These are phyloP conservation scores for Hirtodrosophila duncani DNA, from an alignment of 2,888 invertebrate genomes.

Conservation along the genomic window DNA sequence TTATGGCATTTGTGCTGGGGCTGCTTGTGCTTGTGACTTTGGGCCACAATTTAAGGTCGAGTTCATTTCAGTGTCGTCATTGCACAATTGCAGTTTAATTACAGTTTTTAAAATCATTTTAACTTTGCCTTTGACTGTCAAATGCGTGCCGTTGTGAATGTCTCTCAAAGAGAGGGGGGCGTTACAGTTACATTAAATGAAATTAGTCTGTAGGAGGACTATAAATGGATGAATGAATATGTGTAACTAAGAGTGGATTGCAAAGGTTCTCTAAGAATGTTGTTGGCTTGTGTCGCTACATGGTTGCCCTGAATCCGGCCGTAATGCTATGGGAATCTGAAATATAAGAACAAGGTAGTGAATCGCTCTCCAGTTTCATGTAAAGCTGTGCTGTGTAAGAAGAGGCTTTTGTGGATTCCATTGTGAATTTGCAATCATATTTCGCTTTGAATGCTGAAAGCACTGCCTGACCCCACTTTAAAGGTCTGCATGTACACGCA, in stretches of 20 bases:
- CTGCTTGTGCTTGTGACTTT: constrained; percentile 32
- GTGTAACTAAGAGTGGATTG: too few species aligned
- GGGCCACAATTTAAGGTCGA: constrained; percentile 33
- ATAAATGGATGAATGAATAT: too few species aligned
- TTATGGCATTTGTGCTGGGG: constrained; percentile 10
- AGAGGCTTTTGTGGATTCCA: background rate
- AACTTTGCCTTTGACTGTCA: constrained; percentile 42
- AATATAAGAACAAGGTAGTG: constrained; percentile 4
- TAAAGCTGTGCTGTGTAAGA: constrained; percentile 4
- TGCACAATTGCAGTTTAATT: constrained; percentile 55
- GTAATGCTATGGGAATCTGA: background rate
- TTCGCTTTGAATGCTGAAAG: constrained; percentile 10
- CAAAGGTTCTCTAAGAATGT: too few species aligned
- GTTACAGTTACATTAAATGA: constrained; percentile 28
- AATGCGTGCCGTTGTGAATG: too few species aligned
- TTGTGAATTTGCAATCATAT: background rate
- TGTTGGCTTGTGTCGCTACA: too few species aligned
- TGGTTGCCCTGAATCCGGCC: too few species aligned
- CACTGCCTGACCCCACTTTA: constrained; percentile 34
- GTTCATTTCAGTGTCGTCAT: constrained; percentile 39
- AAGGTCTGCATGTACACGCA: constrained; percentile 32
- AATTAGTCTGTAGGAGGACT: constrained; percentile 29
- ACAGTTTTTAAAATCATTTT: constrained; percentile 48
- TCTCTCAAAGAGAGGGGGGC: background rate
- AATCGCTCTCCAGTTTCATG: background rate